Evolutionary conservation across 2,888 invertebrate species (phyloP), one percentile per base, ranked within the genome.

Genomic region (Polymixis flavicincta): DNA sequence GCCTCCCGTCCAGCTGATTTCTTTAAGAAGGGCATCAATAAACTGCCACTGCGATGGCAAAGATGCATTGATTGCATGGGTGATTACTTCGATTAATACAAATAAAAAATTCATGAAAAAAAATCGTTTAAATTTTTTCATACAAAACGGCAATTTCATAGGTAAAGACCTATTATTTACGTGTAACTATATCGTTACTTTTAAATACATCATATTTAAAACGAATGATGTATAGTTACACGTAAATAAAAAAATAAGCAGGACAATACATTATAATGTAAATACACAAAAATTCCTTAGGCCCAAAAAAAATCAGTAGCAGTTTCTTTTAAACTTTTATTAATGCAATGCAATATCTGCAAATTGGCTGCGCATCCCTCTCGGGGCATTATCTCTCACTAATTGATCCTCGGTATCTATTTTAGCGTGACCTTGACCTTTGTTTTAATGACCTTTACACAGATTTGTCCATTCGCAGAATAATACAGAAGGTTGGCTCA

Each of bases 391-490:
- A 61, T 57, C 25, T 66, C 54, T 22, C 22, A 48, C 48, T 76
- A 76, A 80, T 80, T 68, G 80, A 71, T 80, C 42, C 55, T 50
- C 11, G 9, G 52, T 59, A 67, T 75, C 25, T 68, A 32, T 8
- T 45, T 45, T 63, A 28, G 25, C 59, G 14, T 57, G 76, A 80
- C 63, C 67, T 59, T 68, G 64, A 68, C 59, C 22, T 55, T 61
- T 28, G 9, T 45, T 59, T 14, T 60, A 52, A 32, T 69, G 57
- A 80, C 52, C 77, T 73, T 69, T 32, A 45, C 11, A 54, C 19
- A 25, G 14, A 45, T 52, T n/a, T 50, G 1, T 45, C 7, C 25
- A 42, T 37, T 32, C 1, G 9, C 17, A 67, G n/a, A 32, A 67
- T 45, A 14, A 4, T 4, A 13, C 32, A 74, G 67, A 74, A 59